These are phyloP conservation scores for Nansenia antarctica DNA, from an alignment of 2,113 vertebrate species.

Conservation along the genomic window DNA sequence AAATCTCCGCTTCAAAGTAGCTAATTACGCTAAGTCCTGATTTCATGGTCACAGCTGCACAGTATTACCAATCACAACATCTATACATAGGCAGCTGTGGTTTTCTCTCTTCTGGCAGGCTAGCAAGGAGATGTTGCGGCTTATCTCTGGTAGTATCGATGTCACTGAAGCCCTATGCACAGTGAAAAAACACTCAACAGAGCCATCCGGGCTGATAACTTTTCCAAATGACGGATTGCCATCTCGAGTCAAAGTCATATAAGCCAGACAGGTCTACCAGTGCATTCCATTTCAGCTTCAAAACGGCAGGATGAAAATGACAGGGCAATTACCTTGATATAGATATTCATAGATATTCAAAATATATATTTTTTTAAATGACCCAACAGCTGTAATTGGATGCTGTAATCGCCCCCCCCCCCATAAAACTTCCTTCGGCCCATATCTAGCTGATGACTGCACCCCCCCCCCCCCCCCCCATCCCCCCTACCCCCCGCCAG, in stretches of 20 bases:
- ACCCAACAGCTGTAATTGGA: not conserved
- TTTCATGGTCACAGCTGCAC: slow-evolving; percentile 81
- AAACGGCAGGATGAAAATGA: not conserved
- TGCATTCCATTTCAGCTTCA: not conserved
- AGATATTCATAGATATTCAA: not conserved
- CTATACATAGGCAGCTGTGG: slow-evolving; percentile 47
- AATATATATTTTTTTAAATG: not conserved
- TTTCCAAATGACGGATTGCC: slow-evolving; percentile 2
- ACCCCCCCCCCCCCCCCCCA: too few relatives aligned
- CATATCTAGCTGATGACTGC: too few relatives aligned
- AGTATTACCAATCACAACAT: slow-evolving; percentile 77
- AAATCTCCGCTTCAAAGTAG: slow-evolving; percentile 77
- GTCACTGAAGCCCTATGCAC: slow-evolving; percentile 29
- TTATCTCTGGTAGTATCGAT: slow-evolving; percentile 68
- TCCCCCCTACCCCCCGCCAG: not conserved
- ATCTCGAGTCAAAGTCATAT: slow-evolving; percentile 9
- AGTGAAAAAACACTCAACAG: not conserved
- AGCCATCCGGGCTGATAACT: not conserved
- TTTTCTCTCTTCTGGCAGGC: slow-evolving; percentile 11
- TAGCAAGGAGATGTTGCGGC: slow-evolving; percentile 49
- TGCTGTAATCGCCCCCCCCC: slow-evolving; percentile 4
- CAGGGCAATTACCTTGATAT: not conserved
- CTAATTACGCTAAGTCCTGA: slow-evolving; percentile 81
- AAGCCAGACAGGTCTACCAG: slow-evolving; percentile 1
- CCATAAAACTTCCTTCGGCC: too few relatives aligned